Evolutionary conservation across 2,113 vertebrate species (phyloP).

Genomic region (Butastur rufipennis): DNA sequence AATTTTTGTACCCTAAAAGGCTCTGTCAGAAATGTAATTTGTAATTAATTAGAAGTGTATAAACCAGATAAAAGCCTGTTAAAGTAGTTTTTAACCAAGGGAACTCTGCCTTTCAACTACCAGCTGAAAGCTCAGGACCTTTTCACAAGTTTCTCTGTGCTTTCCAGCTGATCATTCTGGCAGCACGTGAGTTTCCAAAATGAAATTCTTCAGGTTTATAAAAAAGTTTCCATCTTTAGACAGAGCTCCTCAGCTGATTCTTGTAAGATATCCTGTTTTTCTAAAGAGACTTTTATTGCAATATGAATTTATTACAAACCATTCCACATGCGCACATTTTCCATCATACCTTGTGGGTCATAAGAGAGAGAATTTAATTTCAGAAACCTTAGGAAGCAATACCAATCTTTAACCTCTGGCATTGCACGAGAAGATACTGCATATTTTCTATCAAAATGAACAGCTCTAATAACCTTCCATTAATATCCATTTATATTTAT

Average conservation of each 20-base stretch:
- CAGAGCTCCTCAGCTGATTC: neutral
- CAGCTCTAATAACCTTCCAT: conserved; percentile 8
- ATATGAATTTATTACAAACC: conserved; percentile 16
- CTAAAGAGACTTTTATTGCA: conserved; percentile 10
- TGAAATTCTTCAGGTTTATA: neutral
- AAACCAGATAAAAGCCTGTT: neutral
- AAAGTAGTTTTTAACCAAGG: neutral
- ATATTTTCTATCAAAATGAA: conserved; percentile 39
- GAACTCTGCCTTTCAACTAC: neutral
- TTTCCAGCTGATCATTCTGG: neutral
- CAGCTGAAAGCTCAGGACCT: neutral
- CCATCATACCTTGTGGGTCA: conserved; percentile 1
- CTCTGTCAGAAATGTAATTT: conserved; percentile 7
- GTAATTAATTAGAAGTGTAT: neutral
- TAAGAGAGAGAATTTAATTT: conserved; percentile 44
- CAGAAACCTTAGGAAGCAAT: conserved; percentile 6
- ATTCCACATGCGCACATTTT: neutral
- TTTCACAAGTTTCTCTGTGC: neutral
- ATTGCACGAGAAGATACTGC: neutral
- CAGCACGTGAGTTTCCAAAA: neutral
- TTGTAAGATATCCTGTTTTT: neutral
- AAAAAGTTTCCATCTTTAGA: neutral
- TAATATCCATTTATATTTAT: conserved; percentile 54
- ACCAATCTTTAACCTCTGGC: conserved; percentile 54
- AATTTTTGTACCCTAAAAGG: neutral